These are phyloP conservation scores for Oxygymnocypris stewartii DNA, from an alignment of 2,113 vertebrate species.

Conservation along the genomic window DNA sequence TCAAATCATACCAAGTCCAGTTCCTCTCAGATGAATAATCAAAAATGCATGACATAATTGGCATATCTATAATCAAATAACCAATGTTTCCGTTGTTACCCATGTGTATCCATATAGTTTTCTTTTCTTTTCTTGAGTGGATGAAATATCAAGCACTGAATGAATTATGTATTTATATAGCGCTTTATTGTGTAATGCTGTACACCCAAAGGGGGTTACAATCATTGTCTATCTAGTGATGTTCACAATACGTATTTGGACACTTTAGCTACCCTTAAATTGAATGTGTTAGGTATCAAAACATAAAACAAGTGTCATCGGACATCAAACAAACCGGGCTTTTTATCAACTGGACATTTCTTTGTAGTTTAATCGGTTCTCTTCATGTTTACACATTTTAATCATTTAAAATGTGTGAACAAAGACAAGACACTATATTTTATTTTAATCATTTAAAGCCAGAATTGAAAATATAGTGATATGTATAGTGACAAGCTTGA, in stretches of 20 bases:
- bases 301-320: no score
- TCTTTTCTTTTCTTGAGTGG: neutral
- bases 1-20: conserved; percentile 82
- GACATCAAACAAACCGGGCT: no score
- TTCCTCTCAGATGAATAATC: conserved; percentile 75
- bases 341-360: no score
- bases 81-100: neutral
- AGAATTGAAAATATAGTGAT: neutral
- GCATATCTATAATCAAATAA: neutral
- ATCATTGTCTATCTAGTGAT: neutral
- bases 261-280: neutral
- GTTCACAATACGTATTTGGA: neutral
- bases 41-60: neutral
- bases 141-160: neutral
- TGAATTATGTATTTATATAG: no score
- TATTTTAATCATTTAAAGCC: neutral
- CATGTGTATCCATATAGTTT: neutral
- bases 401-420: no score
- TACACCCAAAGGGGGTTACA: no score
- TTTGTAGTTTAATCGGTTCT: no score
- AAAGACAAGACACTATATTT: no score
- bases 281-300: no score
- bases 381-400: no score
- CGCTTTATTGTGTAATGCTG: no score
- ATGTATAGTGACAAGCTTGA: no score